A percentile compares a stretch with the other conserved stretches of the same genome.
These are phyloP conservation scores for Theretra japonica DNA, from an alignment of 2,888 invertebrate species.

Conservation along the genomic window DNA sequence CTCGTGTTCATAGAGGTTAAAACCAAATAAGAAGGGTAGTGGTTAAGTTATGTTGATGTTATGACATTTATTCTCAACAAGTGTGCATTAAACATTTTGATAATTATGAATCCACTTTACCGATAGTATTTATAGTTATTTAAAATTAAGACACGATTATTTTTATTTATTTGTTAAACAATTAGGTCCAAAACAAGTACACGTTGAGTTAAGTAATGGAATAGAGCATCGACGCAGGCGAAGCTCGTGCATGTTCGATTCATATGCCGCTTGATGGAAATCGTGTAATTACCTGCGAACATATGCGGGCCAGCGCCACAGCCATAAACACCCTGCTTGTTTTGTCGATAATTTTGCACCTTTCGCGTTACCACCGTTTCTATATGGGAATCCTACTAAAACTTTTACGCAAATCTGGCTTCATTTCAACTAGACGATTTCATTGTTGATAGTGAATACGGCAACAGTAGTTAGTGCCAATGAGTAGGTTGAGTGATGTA, in stretches of 20 bases:
- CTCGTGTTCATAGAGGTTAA: too few relatives aligned
- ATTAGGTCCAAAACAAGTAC: background rate
- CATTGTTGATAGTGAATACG: too few relatives aligned
- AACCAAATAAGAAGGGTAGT: too few relatives aligned
- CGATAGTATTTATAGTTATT: too few relatives aligned
- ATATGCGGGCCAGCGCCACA: slow-evolving; percentile 27
- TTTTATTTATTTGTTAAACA: background rate
- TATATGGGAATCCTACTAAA: background rate
- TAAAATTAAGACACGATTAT: background rate
- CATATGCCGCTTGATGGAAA: background rate
- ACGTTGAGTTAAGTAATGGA: background rate
- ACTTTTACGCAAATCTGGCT: background rate
- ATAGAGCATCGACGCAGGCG: background rate
- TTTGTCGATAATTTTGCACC: slow-evolving; percentile 79
- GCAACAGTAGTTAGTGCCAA: background rate
- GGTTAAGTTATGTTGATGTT: too few relatives aligned
- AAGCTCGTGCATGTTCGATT: background rate
- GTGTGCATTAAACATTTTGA: too few relatives aligned
- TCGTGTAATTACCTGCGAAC: slow-evolving; percentile 1
- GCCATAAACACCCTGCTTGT: slow-evolving; percentile 63
- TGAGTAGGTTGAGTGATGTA: slow-evolving; percentile 55
- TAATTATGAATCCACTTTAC: too few relatives aligned
- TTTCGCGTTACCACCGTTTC: slow-evolving; percentile 37
- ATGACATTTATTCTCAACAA: background rate
- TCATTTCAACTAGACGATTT: background rate